Conservation (phyloP, 2,888 invertebrate species). For the Chymomyza fuscimana region DNA sequence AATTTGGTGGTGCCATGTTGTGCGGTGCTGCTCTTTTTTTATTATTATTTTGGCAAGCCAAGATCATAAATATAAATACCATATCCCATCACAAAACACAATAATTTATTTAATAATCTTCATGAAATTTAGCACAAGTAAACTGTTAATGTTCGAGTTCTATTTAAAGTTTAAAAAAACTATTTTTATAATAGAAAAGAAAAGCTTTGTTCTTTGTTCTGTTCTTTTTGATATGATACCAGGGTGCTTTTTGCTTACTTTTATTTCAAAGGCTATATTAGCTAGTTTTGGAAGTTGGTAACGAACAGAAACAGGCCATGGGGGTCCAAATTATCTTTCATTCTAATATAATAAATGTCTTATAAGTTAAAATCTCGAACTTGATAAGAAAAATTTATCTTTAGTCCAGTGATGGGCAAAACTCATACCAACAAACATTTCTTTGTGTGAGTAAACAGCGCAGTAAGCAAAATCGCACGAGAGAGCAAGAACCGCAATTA, state of each 20-base stretch:
- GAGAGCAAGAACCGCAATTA: too few species aligned
- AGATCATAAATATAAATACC: not conserved
- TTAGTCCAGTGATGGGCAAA: too few species aligned
- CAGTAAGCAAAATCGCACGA: too few species aligned
- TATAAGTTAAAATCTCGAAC: too few species aligned
- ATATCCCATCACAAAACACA: not conserved
- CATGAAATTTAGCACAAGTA: not conserved
- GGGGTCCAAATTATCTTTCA: too few species aligned
- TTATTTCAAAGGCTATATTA: not conserved
- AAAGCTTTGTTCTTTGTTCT: not conserved
- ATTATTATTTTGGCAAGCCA: not conserved
- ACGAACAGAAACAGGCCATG: not conserved
- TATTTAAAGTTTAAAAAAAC: not conserved
- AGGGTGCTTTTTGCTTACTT: not conserved
- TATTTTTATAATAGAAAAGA: not conserved
- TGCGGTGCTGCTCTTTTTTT: not conserved
- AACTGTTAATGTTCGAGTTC: not conserved
- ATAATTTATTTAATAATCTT: not conserved
- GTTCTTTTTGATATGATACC: not conserved
- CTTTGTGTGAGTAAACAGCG: too few species aligned
- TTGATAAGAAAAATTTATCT: too few species aligned
- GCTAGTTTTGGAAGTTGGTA: not conserved
- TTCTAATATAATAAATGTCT: too few species aligned
- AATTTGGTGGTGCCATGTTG: not conserved
- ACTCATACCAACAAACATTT: too few species aligned